Percentiles rank a stretch among this genome's conserved stretches.
These are phyloP conservation scores for Heloderma charlesbogerti DNA, from an alignment of 2,113 vertebrate genomes.

Conservation along the genomic window DNA sequence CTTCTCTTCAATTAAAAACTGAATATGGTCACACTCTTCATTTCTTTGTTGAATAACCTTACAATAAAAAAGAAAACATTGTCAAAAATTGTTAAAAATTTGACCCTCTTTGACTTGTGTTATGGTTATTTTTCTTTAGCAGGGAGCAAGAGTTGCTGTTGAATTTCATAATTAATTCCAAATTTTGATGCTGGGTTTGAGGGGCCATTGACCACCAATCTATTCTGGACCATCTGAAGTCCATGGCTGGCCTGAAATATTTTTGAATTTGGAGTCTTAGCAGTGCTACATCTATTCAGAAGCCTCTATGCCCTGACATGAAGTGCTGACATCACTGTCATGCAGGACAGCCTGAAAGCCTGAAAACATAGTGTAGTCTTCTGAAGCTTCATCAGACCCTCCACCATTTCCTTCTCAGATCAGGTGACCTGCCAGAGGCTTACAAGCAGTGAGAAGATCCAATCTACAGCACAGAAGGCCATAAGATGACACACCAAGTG, in stretches of 20 bases:
- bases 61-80: slow-evolving; percentile 19
- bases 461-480: neutral
- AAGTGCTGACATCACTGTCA: neutral
- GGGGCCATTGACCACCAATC: neutral
- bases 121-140: slow-evolving; percentile 8
- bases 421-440: neutral
- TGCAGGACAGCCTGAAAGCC: neutral
- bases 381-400: neutral
- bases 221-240: neutral
- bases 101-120: neutral
- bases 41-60: slow-evolving; percentile 97
- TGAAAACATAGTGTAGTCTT: neutral
- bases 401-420: neutral
- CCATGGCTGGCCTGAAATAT: neutral
- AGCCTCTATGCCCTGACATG: neutral
- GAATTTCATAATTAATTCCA: neutral
- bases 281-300: neutral
- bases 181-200: neutral
- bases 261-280: neutral
- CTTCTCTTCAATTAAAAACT: slow-evolving; percentile 98
- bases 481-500: neutral
- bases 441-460: neutral
- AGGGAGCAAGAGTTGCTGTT: neutral
- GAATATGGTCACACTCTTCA: slow-evolving; percentile 97
- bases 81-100: slow-evolving; percentile 8